Evolutionary conservation across 1,140 invertebrate species (phyloP).

Genomic region (Subanguina moxae): DNA sequence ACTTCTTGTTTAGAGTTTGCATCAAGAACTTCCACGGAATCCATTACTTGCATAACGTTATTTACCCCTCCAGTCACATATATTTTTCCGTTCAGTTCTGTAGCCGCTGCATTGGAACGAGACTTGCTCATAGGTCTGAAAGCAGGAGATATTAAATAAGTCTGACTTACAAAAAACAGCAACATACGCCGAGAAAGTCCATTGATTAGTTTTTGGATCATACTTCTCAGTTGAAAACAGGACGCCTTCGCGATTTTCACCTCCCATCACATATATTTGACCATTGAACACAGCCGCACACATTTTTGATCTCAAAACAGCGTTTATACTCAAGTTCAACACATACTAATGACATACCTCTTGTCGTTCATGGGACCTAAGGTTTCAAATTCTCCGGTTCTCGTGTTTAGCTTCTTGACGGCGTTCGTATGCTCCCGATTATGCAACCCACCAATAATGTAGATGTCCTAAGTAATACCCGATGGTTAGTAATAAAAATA

Average conservation of each 20-base stretch:
- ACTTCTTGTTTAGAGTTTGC: background rate
- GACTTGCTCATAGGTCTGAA: background rate
- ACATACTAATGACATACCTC: background rate
- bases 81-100: background rate
- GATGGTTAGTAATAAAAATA: background rate
- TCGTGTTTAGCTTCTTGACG: background rate
- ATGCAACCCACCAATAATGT: background rate
- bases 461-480: conserved; percentile 1
- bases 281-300: conserved; percentile 1
- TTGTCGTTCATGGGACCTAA: background rate
- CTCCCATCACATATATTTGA: conserved; percentile 1
- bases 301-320: background rate
- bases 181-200: background rate
- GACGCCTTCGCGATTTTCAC: background rate
- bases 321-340: background rate
- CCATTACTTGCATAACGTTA: background rate
- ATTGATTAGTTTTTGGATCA: background rate
- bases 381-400: background rate
- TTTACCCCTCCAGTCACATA: background rate
- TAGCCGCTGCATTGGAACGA: background rate
- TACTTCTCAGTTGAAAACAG: background rate
- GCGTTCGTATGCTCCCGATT: background rate
- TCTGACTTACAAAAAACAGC: background rate
- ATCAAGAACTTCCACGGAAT: conserved; percentile 1
- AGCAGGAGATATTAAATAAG: background rate